Conservation (phyloP, 2,797 vertebrate genomes). For the Parambassis ranga region DNA sequence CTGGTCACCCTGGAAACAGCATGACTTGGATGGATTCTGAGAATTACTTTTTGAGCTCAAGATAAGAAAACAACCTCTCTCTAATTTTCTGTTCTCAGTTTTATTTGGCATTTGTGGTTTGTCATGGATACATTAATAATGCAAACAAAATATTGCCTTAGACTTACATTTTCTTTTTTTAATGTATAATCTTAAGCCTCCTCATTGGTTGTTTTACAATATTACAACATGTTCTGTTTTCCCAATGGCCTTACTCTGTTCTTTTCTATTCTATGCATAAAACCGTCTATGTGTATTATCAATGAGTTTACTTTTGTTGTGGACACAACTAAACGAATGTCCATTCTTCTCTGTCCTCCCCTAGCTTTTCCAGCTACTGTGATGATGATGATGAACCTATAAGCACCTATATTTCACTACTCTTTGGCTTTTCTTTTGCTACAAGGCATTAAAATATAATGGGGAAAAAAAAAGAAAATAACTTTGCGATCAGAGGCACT, state of each 20-base stretch:
- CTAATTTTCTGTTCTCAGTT: conserved; percentile 17
- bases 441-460: conserved; percentile 54
- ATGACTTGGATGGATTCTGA: conserved; percentile 36
- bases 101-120: conserved; percentile 43
- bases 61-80: not conserved
- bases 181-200: conserved; percentile 70
- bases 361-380: conserved; percentile 65
- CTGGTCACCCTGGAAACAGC: conserved; percentile 62
- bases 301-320: conserved; percentile 57
- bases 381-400: conserved; percentile 53
- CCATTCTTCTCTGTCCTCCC: conserved; percentile 52
- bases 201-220: conserved; percentile 66
- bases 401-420: conserved; percentile 65
- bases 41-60: conserved; percentile 46
- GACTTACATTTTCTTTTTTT: conserved; percentile 62
- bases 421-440: conserved; percentile 65
- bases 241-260: conserved; percentile 81
- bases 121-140: conserved; percentile 64
- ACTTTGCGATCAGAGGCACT: conserved; percentile 67
- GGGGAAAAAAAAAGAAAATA: conserved; percentile 32
- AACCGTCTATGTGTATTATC: conserved; percentile 75
- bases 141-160: conserved; percentile 79
- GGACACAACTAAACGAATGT: conserved; percentile 66
- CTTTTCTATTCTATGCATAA: conserved; percentile 82
- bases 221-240: conserved; percentile 69